phyloP scores from a whole-genome alignment of 2,888 invertebrate genomes.

The Apocheima hispidaria region DNA sequence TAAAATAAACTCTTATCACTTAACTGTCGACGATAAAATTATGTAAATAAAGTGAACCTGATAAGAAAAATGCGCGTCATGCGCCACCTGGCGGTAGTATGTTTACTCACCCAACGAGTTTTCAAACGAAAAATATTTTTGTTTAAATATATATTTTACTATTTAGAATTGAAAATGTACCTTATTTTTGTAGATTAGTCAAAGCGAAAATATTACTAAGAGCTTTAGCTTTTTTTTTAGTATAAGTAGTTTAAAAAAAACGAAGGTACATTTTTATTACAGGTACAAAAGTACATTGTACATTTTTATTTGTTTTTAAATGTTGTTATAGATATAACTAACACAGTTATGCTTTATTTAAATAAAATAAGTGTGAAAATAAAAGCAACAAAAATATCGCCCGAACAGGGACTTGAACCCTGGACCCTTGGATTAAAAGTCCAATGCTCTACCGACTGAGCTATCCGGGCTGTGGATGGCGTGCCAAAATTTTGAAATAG shows the following conservation, averaged over 20 bases:
- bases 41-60: not conserved
- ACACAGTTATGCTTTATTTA: no score
- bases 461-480: constrained; percentile 86
- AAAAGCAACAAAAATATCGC: constrained; percentile 63
- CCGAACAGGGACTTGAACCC: constrained; percentile 92
- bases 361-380: not conserved
- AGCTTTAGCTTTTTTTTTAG: not conserved
- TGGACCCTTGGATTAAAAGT: constrained; percentile 93
- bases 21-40: not conserved
- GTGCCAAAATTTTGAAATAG: constrained; percentile 8
- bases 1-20: not conserved
- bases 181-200: no score
- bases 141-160: no score
- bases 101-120: no score
- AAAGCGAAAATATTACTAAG: no score
- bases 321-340: no score
- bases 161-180: no score
- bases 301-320: no score
- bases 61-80: not conserved
- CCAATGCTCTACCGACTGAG: constrained; percentile 92
- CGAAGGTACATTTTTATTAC: no score
- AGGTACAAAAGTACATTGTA: no score
- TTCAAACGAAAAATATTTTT: not conserved
- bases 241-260: no score
- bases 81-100: constrained; percentile 3